phyloP scores from a whole-genome alignment of 2,113 vertebrate species.

The Lophotis ruficrista region DNA sequence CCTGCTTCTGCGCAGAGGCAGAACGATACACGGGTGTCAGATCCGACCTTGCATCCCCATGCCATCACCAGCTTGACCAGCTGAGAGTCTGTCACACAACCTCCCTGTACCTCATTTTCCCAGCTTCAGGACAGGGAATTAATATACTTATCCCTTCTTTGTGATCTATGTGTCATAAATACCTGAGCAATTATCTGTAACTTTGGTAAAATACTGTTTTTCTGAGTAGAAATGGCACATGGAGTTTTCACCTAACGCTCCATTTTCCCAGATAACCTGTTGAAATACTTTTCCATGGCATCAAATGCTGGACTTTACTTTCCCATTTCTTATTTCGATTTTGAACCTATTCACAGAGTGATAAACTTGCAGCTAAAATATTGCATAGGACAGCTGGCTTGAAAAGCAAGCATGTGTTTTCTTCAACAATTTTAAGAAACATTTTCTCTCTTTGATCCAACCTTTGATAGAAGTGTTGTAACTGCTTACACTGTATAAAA shows the following conservation, averaged over 20 bases:
- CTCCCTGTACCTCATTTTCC: not conserved
- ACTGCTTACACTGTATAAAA: constrained; percentile 54
- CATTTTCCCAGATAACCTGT: not conserved
- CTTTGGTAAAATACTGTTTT: not conserved
- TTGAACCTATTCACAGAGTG: not conserved
- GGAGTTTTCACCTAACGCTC: not conserved
- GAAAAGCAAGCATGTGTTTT: constrained; percentile 2
- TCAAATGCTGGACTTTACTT: not conserved
- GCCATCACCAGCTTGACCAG: not conserved
- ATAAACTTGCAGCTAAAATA: not conserved
- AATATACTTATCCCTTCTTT: not conserved
- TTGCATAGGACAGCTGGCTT: not conserved
- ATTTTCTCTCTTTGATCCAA: constrained; percentile 57
- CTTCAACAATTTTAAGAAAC: not conserved
- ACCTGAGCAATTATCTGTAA: not conserved
- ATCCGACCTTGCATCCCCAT: not conserved
- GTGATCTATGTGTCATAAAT: not conserved
- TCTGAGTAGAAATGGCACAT: not conserved
- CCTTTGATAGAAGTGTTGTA: constrained; percentile 37
- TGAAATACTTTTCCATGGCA: not conserved
- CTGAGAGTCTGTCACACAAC: not conserved
- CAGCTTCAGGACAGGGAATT: not conserved
- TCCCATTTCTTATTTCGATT: not conserved
- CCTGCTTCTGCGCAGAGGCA: not conserved
- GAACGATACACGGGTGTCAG: not conserved